Evolutionary conservation across 2,888 invertebrate genomes (phyloP).

Genomic region (Nemurella pictetii): DNA sequence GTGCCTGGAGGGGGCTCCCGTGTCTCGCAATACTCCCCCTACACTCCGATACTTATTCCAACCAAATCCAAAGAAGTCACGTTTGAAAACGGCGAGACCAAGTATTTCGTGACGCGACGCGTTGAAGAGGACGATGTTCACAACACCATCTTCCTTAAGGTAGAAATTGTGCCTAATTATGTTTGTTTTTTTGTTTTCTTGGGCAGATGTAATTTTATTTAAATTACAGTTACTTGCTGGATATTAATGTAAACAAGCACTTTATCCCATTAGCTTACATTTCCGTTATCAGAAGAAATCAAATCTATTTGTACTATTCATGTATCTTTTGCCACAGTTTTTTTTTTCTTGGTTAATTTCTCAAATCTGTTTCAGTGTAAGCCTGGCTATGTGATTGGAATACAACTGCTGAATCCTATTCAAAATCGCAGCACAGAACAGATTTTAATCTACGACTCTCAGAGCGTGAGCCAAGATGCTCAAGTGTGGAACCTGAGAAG

Average conservation of each 20-base stretch:
- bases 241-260: no score
- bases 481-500: conserved; percentile 77
- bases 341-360: no score
- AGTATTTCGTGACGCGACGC: conserved; percentile 76
- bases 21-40: conserved; percentile 68
- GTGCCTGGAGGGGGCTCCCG: conserved; percentile 65
- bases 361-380: conserved; percentile 60
- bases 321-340: no score
- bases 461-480: conserved; percentile 58
- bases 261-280: no score
- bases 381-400: conserved; percentile 83
- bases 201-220: not conserved
- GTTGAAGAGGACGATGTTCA: conserved; percentile 57
- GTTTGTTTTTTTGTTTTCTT: not conserved
- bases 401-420: conserved; percentile 88
- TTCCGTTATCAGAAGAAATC: no score
- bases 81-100: conserved; percentile 73
- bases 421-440: conserved; percentile 85
- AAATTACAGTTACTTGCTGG: no score
- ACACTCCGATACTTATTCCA: conserved; percentile 74
- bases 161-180: conserved; percentile 37
- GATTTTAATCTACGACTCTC: conserved; percentile 77
- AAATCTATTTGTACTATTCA: no score
- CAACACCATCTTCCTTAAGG: conserved; percentile 48
- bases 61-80: conserved; percentile 62